These are phyloP conservation scores for Polyommatus icarus DNA, from an alignment of 2,888 invertebrate species.

Conservation along the genomic window DNA sequence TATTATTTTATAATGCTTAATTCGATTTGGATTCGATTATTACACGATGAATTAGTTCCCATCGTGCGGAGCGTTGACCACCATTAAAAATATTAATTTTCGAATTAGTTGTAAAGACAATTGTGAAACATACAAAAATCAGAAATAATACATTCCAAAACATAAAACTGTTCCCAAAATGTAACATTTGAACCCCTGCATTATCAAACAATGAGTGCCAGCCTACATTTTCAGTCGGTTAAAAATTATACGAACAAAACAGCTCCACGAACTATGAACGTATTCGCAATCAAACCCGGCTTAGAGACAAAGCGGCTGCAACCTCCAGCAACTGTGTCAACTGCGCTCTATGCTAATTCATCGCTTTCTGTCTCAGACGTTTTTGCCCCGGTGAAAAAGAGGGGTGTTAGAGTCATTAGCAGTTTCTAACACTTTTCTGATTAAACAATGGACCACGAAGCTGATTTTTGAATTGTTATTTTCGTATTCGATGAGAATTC, in stretches of 20 bases:
- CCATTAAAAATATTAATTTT: no score
- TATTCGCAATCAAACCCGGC: slow-evolving; percentile 48
- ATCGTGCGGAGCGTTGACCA: no score
- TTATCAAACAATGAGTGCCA: no score
- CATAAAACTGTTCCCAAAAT: no score
- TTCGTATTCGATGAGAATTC: not conserved
- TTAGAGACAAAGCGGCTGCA: slow-evolving; percentile 42
- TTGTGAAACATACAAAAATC: no score
- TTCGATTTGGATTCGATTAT: no score
- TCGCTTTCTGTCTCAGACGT: slow-evolving; percentile 33
- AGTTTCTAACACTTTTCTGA: not conserved
- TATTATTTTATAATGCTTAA: no score
- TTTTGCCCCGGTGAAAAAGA: not conserved
- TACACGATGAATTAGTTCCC: no score
- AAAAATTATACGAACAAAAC: not conserved
- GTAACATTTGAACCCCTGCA: no score
- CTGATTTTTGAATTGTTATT: not conserved
- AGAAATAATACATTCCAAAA: no score
- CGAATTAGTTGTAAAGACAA: no score
- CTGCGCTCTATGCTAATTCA: slow-evolving; percentile 33
- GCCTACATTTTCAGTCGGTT: not conserved
- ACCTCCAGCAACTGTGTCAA: slow-evolving; percentile 34
- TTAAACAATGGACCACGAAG: not conserved
- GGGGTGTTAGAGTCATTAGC: not conserved
- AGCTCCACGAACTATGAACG: not conserved